Evolutionary conservation across 2,888 invertebrate genomes (phyloP).

Genomic region (Smittia sp.): DNA sequence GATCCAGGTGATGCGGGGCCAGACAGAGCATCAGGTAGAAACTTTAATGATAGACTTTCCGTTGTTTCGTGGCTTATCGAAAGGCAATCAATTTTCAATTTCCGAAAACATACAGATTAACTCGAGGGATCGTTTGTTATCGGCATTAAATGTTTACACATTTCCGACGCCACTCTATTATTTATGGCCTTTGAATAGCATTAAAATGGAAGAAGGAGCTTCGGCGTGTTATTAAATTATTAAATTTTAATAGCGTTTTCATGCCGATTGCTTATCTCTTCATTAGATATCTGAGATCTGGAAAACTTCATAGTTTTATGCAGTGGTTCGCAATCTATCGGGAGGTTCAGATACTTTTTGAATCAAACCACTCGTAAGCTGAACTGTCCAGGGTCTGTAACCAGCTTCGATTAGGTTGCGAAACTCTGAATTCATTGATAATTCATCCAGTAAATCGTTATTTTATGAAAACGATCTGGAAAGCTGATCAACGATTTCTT

Average conservation of each 20-base stretch:
- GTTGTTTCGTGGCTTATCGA: conserved; percentile 36
- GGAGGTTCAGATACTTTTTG: too few relatives aligned
- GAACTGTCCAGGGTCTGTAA: too few relatives aligned
- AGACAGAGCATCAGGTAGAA: conserved; percentile 30
- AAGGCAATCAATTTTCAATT: conserved; percentile 39
- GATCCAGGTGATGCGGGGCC: not conserved
- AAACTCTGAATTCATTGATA: too few relatives aligned
- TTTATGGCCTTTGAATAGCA: not conserved
- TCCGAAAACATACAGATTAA: conserved; percentile 7
- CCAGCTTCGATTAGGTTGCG: too few relatives aligned
- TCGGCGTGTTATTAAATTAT: not conserved
- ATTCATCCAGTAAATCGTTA: too few relatives aligned
- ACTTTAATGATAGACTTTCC: conserved; percentile 33
- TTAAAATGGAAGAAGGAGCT: not conserved
- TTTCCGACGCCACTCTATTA: not conserved
- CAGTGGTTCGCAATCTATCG: too few relatives aligned
- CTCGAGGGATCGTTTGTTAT: not conserved
- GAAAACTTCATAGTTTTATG: not conserved
- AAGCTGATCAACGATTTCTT: too few relatives aligned
- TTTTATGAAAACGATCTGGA: too few relatives aligned
- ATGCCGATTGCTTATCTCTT: too few relatives aligned
- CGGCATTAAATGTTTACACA: conserved; percentile 7
- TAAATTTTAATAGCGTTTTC: not conserved
- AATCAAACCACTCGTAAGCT: too few relatives aligned
- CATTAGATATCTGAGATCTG: too few relatives aligned